Evolutionary conservation across 2,888 invertebrate species (phyloP).

Genomic region (Himalopsyche tibetana): DNA sequence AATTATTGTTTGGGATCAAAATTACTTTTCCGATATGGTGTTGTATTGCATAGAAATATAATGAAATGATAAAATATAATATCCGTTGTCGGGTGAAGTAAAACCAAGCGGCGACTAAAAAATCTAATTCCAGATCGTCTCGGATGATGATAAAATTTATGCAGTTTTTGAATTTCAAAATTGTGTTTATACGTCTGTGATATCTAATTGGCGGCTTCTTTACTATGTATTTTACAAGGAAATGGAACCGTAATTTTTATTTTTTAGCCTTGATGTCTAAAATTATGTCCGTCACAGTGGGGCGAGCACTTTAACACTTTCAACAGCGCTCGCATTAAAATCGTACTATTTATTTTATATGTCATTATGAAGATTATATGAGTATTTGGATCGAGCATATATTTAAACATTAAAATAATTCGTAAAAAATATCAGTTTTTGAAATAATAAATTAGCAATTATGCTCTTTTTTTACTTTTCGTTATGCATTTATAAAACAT

Average conservation of each 20-base stretch:
- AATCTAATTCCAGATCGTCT: neutral
- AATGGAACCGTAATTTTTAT: neutral
- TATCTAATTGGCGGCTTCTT: conserved; percentile 27
- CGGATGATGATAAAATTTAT: conserved; percentile 16
- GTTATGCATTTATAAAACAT: too few relatives aligned
- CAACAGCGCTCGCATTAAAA: neutral
- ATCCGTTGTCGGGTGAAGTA: conserved; percentile 10
- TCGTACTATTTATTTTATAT: neutral
- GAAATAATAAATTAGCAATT: too few relatives aligned
- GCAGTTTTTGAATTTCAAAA: conserved; percentile 22
- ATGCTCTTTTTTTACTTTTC: too few relatives aligned
- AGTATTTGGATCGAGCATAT: too few relatives aligned
- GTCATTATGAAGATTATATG: neutral
- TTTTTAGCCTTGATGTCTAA: neutral
- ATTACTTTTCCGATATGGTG: neutral
- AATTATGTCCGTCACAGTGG: neutral
- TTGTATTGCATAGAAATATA: neutral
- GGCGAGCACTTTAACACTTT: conserved; percentile 8
- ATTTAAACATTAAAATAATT: too few relatives aligned
- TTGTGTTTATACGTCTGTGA: neutral
- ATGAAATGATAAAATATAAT: conserved; percentile 2
- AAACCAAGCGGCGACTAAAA: neutral
- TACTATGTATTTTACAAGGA: conserved; percentile 34
- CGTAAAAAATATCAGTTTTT: too few relatives aligned
- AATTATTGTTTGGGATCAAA: neutral